phyloP scores from a whole-genome alignment of 2,888 invertebrate genomes.

The Lagria hirta region DNA sequence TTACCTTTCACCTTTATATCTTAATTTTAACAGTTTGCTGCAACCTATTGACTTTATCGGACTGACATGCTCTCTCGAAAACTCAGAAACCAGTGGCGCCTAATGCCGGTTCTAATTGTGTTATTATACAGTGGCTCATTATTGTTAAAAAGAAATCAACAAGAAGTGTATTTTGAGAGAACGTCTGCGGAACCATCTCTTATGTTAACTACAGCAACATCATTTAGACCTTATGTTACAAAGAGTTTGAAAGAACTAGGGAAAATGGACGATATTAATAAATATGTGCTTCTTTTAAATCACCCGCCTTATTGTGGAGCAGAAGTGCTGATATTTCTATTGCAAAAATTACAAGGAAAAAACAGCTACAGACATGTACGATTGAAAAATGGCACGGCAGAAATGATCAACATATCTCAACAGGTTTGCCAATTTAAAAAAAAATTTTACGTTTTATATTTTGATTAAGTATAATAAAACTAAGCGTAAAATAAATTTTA shows the following conservation, averaged over 20 bases:
- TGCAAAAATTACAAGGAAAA: conserved; percentile 61
- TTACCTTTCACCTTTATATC: conserved; percentile 43
- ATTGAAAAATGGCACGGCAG: conserved; percentile 47
- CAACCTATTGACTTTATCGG: conserved; percentile 35
- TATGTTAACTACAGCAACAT: conserved; percentile 9
- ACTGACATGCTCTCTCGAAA: conserved; percentile 13
- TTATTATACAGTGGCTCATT: conserved; percentile 32
- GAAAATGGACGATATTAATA: conserved; percentile 55
- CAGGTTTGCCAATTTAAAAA: conserved; percentile 50
- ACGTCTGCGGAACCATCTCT: conserved; percentile 27
- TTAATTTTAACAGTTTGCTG: conserved; percentile 12
- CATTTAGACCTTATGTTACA: conserved; percentile 51
- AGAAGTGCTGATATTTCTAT: conserved; percentile 60
- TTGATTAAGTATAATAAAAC: too few species aligned
- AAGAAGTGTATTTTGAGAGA: conserved; percentile 10
- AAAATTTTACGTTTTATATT: too few species aligned
- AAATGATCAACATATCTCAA: conserved; percentile 45
- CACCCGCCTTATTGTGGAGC: conserved; percentile 63
- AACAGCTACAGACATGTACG: conserved; percentile 63
- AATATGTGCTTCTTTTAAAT: conserved; percentile 61
- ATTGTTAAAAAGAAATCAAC: conserved; percentile 27
- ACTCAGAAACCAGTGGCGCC: conserved; percentile 30
- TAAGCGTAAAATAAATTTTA: too few species aligned
- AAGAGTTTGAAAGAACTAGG: conserved; percentile 58
- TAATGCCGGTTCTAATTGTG: conserved; percentile 30